Percentiles rank a stretch among this genome's conserved stretches.
Evolutionary conservation across 35 echinoderm and acorn worm species (phyloP).

Genomic region (Apostichopus californicus): DNA sequence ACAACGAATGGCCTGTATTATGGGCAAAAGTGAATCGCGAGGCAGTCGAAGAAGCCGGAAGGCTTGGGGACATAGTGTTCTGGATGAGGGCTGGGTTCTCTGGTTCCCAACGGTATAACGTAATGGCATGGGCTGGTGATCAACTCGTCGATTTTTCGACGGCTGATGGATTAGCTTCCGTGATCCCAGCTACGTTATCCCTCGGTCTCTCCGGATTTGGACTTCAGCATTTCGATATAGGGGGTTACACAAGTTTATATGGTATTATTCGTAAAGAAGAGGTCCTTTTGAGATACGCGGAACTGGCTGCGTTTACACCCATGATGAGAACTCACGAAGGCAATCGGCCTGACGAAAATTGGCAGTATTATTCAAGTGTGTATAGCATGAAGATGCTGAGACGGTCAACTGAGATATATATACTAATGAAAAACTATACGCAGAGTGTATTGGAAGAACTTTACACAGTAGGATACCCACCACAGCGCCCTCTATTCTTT

Average conservation of each 20-base stretch:
- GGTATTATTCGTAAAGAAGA: conserved; percentile 79
- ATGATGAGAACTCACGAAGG: conserved; percentile 96
- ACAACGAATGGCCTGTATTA: conserved; percentile 86
- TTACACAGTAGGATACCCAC: conserved; percentile 62
- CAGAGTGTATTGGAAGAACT: conserved; percentile 64
- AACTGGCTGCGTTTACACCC: conserved; percentile 87
- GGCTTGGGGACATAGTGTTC: conserved; percentile 74
- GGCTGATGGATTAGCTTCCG: conserved; percentile 89
- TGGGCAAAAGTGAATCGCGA: conserved; percentile 85
- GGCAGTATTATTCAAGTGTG: conserved; percentile 81
- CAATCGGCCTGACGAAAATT: conserved; percentile 83
- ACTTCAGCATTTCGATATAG: conserved; percentile 87
- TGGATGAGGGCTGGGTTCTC: conserved; percentile 96
- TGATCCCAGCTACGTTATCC: conserved; percentile 90
- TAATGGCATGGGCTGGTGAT: conserved; percentile 95
- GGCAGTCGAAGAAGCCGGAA: conserved; percentile 76
- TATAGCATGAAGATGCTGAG: conserved; percentile 68
- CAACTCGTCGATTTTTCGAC: conserved; percentile 91
- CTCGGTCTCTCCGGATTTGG: conserved; percentile 81
- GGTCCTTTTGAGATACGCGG: conserved; percentile 81
- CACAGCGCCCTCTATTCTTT: conserved; percentile 82
- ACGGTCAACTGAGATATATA: conserved; percentile 67
- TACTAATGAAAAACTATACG: conserved; percentile 69
- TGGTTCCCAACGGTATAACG: conserved; percentile 75
- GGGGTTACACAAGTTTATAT: conserved; percentile 92